A percentile compares a stretch with the other conserved stretches of the same genome.
These are phyloP conservation scores for Lophotriccus pileatus DNA, from an alignment of 2,797 vertebrate species.

Conservation along the genomic window DNA sequence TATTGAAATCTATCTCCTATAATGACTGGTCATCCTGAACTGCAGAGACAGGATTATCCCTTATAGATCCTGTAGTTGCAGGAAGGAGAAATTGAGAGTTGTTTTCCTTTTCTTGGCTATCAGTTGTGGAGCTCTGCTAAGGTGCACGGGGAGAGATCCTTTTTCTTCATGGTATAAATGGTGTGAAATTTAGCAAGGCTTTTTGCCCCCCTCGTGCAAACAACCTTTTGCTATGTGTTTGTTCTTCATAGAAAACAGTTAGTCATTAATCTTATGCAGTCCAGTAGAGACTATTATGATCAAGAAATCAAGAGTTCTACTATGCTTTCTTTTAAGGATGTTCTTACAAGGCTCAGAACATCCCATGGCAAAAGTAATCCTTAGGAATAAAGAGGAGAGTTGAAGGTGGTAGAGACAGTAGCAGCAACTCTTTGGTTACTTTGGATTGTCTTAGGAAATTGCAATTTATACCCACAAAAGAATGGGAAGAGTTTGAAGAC, in stretches of 20 bases:
- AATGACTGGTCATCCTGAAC: not conserved
- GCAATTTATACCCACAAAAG: not conserved
- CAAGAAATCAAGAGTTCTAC: not conserved
- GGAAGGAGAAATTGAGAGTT: constrained; percentile 3
- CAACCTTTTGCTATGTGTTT: not conserved
- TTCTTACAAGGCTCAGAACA: not conserved
- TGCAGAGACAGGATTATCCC: not conserved
- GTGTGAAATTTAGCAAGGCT: not conserved
- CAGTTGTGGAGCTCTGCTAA: not conserved
- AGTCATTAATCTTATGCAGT: not conserved
- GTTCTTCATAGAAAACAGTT: constrained; percentile 1
- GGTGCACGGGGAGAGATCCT: not conserved
- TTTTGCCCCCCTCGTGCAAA: not conserved
- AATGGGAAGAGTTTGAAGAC: not conserved
- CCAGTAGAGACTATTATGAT: not conserved
- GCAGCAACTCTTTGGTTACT: not conserved
- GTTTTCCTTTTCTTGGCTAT: constrained; percentile 24
- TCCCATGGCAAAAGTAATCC: not conserved
- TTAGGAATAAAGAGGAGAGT: not conserved
- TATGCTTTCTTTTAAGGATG: not conserved
- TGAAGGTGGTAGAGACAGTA: not conserved
- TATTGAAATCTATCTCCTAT: constrained; percentile 4
- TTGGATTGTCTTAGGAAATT: not conserved
- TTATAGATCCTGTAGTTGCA: constrained; percentile 10
- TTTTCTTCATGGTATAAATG: constrained; percentile 11